phyloP scores from a whole-genome alignment of 2,113 vertebrate species.

The Hyaena hyaena region DNA sequence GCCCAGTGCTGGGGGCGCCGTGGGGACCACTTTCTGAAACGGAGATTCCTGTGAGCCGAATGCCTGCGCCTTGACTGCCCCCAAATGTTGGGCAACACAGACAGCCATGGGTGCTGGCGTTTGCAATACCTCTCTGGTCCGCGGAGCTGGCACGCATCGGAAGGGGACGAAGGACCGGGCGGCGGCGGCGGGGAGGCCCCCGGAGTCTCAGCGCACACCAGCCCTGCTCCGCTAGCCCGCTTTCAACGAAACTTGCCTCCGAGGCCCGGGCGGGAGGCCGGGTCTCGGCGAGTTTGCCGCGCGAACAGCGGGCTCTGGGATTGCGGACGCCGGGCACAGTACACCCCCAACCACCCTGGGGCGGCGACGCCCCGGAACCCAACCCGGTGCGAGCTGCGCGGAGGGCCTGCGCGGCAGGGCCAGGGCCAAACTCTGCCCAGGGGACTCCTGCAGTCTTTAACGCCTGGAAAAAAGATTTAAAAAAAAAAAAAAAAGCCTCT shows the following conservation, averaged over 20 bases:
- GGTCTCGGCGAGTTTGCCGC: rapidly evolving
- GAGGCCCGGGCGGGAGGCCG: not conserved
- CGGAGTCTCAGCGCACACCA: rapidly evolving
- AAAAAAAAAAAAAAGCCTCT: not conserved
- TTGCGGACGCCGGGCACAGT: no score
- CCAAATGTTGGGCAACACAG: not conserved
- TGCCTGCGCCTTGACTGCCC: not conserved
- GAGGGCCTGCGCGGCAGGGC: not conserved
- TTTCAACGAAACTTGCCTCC: conserved; percentile 43
- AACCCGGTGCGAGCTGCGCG: rapidly evolving
- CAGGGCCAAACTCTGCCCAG: not conserved
- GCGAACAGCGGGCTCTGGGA: not conserved
- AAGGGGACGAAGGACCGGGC: rapidly evolving
- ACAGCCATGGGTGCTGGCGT: not conserved
- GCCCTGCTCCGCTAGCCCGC: not conserved
- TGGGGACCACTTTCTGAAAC: not conserved
- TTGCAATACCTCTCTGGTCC: not conserved
- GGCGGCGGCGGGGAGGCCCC: not conserved
- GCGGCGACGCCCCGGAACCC: not conserved
- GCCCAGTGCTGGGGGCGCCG: not conserved
- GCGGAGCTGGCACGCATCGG: rapidly evolving
- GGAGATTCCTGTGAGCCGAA: not conserved
- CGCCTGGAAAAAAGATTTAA: not conserved
- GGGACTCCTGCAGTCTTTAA: not conserved
- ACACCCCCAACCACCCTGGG: rapidly evolving